Percentiles rank a stretch among this genome's conserved stretches.
Conservation (phyloP, 1,140 invertebrate genomes). For the Diachasmimorpha longicaudata region DNA sequence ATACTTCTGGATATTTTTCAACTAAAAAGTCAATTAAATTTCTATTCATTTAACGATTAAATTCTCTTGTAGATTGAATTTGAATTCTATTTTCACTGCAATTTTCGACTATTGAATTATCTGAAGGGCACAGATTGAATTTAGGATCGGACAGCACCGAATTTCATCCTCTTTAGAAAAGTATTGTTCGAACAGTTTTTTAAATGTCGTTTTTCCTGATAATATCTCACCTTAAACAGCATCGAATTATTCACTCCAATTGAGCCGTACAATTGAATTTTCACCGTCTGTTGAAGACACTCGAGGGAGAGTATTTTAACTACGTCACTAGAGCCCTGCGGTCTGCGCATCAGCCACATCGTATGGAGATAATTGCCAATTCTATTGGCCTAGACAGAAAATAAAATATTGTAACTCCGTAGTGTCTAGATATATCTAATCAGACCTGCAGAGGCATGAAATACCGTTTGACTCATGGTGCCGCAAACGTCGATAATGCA, state of each 20-base stretch:
- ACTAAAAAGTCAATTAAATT: too few species aligned
- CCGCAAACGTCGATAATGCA: neutral
- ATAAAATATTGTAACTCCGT: neutral
- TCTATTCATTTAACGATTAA: too few species aligned
- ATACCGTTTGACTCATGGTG: conserved; percentile 4
- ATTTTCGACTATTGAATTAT: too few species aligned
- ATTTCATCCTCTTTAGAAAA: too few species aligned
- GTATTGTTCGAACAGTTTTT: too few species aligned
- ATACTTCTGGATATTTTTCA: too few species aligned
- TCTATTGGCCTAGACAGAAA: conserved; percentile 3
- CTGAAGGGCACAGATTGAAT: too few species aligned
- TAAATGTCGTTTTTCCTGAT: neutral
- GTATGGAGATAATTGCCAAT: neutral
- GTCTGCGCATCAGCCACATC: neutral
- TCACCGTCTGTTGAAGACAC: neutral
- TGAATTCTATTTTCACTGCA: too few species aligned
- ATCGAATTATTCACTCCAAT: neutral
- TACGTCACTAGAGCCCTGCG: neutral
- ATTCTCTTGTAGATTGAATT: too few species aligned
- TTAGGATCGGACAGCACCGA: too few species aligned
- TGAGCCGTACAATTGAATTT: conserved; percentile 15
- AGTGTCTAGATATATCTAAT: too few species aligned
- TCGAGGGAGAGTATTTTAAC: conserved; percentile 1
- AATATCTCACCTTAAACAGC: neutral
- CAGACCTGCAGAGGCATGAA: neutral